Evolutionary conservation across 1,140 invertebrate genomes (phyloP), one percentile per base, ranked within the genome.

Genomic region (Anoplolepis gracilipes): DNA sequence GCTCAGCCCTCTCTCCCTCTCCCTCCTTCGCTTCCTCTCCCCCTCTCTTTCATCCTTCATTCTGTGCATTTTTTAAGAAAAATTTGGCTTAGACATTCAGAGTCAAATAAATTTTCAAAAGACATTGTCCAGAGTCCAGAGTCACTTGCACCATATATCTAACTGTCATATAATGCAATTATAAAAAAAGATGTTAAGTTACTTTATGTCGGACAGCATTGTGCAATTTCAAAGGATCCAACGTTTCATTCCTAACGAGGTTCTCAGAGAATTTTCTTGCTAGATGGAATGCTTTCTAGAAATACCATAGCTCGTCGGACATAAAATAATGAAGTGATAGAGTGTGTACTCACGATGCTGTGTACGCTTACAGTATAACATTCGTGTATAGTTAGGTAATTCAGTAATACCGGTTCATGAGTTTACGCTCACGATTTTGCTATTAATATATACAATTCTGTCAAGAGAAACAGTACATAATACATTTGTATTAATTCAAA

Each of bases 251-350:
- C 1, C 36, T 82, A 59, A 82, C 67, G 2, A 59, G 67, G 65
- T 72, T 82, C 30, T 53, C 36, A 11, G 67, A 46, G 78, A 82
- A 82, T 73, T 82, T 82, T 82, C 78, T 82, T 82, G 72, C 67
- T 72, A n/a, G 53, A 73, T 46, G 67, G n/a, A 82, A 82, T 59
- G 53, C 25, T 82, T 73, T 72, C 39, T 46, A 59, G 78, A 82
- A 82, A 82, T 46, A 59, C 19, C 25, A 59, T 53, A 73, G 67
- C n/a, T 82, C 36, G 64, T 81, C 36, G 55, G 67, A 82, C 39
- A 73, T 82, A 42, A 82, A 82, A 73, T 82, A 82, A 82, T 73
- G 67, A 82, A 82, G 28, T 82, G 78, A 82, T 73, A 36, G 67
- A 82, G 67, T 73, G 8, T n/a, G 59, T 79, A 79, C 62, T 72